Conservation (phyloP, 2,113 vertebrate genomes). For the Spea multiplicata region DNA sequence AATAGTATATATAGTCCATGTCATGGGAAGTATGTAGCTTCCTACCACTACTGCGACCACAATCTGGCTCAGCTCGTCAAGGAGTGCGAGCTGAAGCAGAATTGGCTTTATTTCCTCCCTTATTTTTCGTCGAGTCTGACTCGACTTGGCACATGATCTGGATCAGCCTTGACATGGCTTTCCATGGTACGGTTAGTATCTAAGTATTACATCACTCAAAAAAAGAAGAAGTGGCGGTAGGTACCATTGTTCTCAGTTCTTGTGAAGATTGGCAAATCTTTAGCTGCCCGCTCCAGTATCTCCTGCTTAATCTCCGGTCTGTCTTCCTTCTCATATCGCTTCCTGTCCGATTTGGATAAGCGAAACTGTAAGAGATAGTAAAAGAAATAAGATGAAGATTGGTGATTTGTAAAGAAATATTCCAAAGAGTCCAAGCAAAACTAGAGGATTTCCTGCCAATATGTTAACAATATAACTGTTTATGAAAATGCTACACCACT, state of each 20-base stretch:
- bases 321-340: constrained; percentile 86
- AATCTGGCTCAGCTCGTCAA: too few relatives aligned
- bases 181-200: neutral
- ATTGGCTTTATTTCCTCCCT: too few relatives aligned
- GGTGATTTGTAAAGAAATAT: too few relatives aligned
- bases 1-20: neutral
- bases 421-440: too few relatives aligned
- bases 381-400: too few relatives aligned
- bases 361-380: constrained; percentile 68
- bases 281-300: constrained; percentile 80
- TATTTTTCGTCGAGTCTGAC: too few relatives aligned
- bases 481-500: too few relatives aligned
- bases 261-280: constrained; percentile 84
- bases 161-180: too few relatives aligned
- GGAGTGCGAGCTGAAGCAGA: too few relatives aligned
- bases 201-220: neutral
- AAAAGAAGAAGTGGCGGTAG: neutral
- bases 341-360: constrained; percentile 83
- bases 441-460: too few relatives aligned
- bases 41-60: neutral
- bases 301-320: constrained; percentile 86
- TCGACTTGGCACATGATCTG: too few relatives aligned
- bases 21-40: neutral
- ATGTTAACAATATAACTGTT: too few relatives aligned
- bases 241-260: constrained; percentile 83